These are phyloP conservation scores for Phyllotreta cruciferae DNA, from an alignment of 2,888 invertebrate genomes.

Conservation along the genomic window DNA sequence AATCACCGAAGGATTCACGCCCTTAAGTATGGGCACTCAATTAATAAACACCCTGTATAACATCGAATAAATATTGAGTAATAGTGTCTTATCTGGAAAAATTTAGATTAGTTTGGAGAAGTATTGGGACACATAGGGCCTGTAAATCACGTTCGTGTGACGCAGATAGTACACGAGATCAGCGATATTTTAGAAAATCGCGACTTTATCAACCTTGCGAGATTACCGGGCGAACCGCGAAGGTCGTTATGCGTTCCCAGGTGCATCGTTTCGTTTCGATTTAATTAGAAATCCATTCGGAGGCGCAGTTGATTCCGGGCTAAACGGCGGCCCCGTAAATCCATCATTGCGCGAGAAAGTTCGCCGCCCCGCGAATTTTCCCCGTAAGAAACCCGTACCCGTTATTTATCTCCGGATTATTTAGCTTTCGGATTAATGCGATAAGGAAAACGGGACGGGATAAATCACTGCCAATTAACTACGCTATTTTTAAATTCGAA, in stretches of 20 bases:
- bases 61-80: too few species aligned
- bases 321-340: conserved; percentile 12
- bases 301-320: conserved; percentile 5
- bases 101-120: too few species aligned
- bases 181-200: conserved; percentile 3
- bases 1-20: too few species aligned
- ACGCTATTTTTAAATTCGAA: too few species aligned
- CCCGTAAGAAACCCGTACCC: conserved; percentile 4
- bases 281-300: conserved; percentile 15
- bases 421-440: too few species aligned
- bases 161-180: neutral
- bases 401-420: neutral
- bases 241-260: conserved; percentile 13
- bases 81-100: too few species aligned
- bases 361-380: conserved; percentile 3
- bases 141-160: too few species aligned
- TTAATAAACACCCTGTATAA: too few species aligned
- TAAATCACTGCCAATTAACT: too few species aligned
- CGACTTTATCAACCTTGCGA: conserved; percentile 1
- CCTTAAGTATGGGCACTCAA: too few species aligned
- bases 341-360: conserved; percentile 5
- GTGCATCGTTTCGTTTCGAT: conserved; percentile 12
- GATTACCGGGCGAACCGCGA: neutral
- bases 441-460: too few species aligned
- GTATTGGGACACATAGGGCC: too few species aligned